Conservation (phyloP, 2,113 vertebrate species). For the Herpetotheres cachinnans region DNA sequence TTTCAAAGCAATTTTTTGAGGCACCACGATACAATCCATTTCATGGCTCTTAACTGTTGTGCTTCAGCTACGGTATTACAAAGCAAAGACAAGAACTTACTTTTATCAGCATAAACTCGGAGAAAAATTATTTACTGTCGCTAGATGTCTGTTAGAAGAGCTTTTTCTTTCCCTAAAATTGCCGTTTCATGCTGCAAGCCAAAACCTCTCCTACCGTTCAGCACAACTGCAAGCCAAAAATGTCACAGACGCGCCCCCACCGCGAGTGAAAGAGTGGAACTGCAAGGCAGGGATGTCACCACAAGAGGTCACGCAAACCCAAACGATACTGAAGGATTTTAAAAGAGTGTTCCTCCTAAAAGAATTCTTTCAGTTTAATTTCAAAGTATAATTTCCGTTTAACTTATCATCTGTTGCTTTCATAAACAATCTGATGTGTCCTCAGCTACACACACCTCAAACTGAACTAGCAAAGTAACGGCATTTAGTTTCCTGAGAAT, state of each 20-base stretch:
- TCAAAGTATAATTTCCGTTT: neutral
- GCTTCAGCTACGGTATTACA: neutral
- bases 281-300: neutral
- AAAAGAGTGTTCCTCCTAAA: fast-evolving
- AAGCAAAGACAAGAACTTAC: neutral
- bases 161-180: neutral
- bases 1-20: neutral
- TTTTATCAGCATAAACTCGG: neutral
- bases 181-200: neutral
- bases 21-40: neutral
- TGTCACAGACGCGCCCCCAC: fast-evolving
- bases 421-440: neutral
- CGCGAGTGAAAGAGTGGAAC: fast-evolving
- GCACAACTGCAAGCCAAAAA: neutral
- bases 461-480: neutral
- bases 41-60: neutral
- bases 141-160: neutral
- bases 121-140: neutral
- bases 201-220: neutral
- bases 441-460: neutral
- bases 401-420: neutral
- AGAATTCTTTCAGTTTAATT: neutral
- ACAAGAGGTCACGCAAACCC: constrained; percentile 26
- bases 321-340: neutral
- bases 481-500: neutral